Base-by-base conservation (phyloP, 2,888 invertebrate genomes). In the Hirtodrosophila alboralis region DNA sequence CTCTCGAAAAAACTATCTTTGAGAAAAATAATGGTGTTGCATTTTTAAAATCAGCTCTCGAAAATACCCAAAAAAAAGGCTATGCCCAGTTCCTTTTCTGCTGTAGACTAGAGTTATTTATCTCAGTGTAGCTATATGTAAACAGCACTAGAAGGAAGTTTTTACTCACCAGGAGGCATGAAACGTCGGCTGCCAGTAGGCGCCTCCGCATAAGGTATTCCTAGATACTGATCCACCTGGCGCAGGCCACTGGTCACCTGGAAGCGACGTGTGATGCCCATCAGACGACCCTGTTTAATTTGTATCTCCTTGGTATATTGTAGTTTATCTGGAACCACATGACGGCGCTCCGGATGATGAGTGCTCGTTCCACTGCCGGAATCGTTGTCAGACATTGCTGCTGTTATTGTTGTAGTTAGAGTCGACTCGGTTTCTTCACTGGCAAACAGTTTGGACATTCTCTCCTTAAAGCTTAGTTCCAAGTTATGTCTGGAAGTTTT, bases 131-230 rank as follows among this genome's bases (percentile, higher is more conserved):
- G 37, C 43, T 37, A 10, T 31, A 34, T 1, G 18, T 18, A 8
- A 16, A 4, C 31, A 40, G 30, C 40, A 31, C 40, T 33, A n/a
- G 21, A 31, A 33, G 5, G 13, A 4, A 14, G 2, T 36, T n/a
- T 28, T 44, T 31, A 73, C 87, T 88, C 87, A 93, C 94, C 95
- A 69, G 97, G 96, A 26, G 96, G 96, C 93, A 96, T 96, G 90
- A 97, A 97, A 56, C 97, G 92, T 44, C 95, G 91, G 54, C 91
- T 93, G 4, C 94, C 95, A 4, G 94, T 92, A 0, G 96, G 96
- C 7, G 96, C 93, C 27, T 95, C 95, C 3, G 96, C 96, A 90
- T 96, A 96, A 3, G 96, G 96, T 75, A 96, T 92, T 2, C 96
- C 96, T 48, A 94, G 91, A 88, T 94, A 96, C 89, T 95, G 94